Evolutionary conservation across 2,888 invertebrate genomes (phyloP).

Genomic region (Periphyllus acericola): DNA sequence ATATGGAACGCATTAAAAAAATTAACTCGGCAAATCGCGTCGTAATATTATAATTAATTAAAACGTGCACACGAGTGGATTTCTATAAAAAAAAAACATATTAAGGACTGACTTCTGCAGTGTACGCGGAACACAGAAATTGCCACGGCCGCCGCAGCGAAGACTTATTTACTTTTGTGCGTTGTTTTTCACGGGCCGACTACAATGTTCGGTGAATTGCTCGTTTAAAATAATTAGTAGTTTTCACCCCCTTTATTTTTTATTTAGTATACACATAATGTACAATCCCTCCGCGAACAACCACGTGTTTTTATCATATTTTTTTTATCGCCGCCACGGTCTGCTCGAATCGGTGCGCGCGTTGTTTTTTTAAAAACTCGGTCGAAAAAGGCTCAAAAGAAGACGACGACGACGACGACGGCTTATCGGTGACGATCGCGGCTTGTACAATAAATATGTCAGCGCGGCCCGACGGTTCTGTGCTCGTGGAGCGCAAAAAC

Average conservation of each 20-base stretch:
- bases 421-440: not conserved
- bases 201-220: not conserved
- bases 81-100: not conserved
- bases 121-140: not conserved
- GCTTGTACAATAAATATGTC: no score
- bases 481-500: no score
- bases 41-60: not conserved
- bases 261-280: not conserved
- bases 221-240: conserved; percentile 53
- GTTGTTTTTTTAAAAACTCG: no score
- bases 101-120: not conserved
- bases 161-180: not conserved
- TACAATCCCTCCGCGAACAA: not conserved
- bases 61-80: not conserved
- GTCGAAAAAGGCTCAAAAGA: no score
- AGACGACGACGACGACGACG: no score
- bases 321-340: no score
- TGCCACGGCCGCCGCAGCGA: not conserved
- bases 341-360: no score
- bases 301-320: not conserved
- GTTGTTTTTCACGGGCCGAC: no score
- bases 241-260: conserved; percentile 25
- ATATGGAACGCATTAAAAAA: not conserved
- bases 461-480: no score
- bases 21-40: not conserved